phyloP scores from a whole-genome alignment of 2,888 invertebrate species.

The Leptinotarsa peninsularis region DNA sequence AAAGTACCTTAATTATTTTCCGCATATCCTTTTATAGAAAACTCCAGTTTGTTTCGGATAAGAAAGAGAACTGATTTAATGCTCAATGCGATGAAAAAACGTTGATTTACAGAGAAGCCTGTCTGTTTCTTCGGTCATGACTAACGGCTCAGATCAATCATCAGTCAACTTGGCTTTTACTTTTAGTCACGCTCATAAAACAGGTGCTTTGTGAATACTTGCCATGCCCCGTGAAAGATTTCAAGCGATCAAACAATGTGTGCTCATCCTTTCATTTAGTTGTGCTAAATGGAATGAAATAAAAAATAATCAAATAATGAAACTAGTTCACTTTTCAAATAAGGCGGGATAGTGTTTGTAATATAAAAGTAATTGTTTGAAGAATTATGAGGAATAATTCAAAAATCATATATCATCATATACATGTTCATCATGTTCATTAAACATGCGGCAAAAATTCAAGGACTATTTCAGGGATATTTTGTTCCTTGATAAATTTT shows the following conservation, averaged over 20 bases:
- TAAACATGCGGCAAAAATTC: too few relatives aligned
- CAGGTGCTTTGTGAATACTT: constrained; percentile 57
- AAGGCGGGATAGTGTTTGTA: too few relatives aligned
- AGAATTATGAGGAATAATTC: too few relatives aligned
- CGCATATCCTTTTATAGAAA: neutral
- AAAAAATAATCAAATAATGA: neutral
- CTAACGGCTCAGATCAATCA: constrained; percentile 62
- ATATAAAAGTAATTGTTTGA: too few relatives aligned
- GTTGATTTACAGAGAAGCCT: constrained; percentile 32
- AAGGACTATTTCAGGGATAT: too few relatives aligned
- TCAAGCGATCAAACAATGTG: constrained; percentile 31
- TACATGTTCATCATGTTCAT: too few relatives aligned
- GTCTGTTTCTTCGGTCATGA: constrained; percentile 41
- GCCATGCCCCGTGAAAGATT: constrained; percentile 45
- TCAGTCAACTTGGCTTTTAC: constrained; percentile 58
- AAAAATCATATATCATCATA: too few relatives aligned
- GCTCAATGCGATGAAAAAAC: constrained; percentile 27
- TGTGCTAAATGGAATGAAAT: neutral
- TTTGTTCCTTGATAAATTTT: too few relatives aligned
- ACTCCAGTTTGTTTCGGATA: neutral
- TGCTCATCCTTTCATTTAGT: neutral
- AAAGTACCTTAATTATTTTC: neutral
- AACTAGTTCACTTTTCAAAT: too few relatives aligned
- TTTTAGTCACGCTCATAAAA: constrained; percentile 62
- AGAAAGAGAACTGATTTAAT: neutral